phyloP scores from a whole-genome alignment of 2,113 vertebrate genomes.

The Protobothrops mucrosquamatus region DNA sequence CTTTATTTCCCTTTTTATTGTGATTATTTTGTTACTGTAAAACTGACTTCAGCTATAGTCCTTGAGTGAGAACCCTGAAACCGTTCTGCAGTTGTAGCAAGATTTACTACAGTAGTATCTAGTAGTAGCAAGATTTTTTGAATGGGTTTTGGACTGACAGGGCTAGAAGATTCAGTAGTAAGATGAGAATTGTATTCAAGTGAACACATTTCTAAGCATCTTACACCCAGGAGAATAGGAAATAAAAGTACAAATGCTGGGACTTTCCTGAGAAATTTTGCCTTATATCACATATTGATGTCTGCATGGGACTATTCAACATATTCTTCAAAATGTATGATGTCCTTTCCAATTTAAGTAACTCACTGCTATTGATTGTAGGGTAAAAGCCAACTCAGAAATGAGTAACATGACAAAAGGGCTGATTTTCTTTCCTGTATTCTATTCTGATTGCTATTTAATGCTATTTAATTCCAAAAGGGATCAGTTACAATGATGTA shows the following conservation, averaged over 20 bases:
- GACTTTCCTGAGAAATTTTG: not conserved
- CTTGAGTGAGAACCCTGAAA: not conserved
- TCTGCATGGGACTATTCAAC: not conserved
- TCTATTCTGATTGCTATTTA: not conserved
- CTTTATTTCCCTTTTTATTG: not conserved
- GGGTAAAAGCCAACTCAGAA: not conserved
- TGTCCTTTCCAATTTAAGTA: not conserved
- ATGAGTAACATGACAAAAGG: not conserved
- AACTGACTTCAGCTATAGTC: not conserved
- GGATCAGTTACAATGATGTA: not conserved
- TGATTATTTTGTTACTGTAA: not conserved
- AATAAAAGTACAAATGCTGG: not conserved
- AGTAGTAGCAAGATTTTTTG: not conserved
- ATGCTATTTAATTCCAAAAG: not conserved
- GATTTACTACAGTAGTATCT: not conserved
- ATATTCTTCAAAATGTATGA: not conserved
- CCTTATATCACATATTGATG: not conserved
- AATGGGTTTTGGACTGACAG: rapidly evolving
- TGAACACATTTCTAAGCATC: not conserved
- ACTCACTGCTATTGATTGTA: not conserved
- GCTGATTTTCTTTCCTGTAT: not conserved
- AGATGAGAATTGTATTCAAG: rapidly evolving
- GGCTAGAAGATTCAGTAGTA: rapidly evolving
- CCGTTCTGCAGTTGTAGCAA: not conserved
- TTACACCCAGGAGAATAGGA: not conserved